Conservation (phyloP, 2,113 vertebrate genomes). For the Castor canadensis region DNA sequence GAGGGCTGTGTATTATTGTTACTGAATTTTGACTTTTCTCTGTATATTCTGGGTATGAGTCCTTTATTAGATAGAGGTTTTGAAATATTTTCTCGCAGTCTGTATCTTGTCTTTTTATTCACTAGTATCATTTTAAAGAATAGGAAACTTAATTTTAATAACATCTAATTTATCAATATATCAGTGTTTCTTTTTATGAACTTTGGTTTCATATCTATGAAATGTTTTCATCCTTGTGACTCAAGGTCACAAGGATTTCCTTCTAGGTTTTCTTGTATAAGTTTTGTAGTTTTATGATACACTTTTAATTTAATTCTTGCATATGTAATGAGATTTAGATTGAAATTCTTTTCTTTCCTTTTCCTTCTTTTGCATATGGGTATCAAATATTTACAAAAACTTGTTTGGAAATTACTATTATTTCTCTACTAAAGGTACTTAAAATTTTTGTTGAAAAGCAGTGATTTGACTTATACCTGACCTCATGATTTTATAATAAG, state of each 20-base stretch:
- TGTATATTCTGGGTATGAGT: not conserved
- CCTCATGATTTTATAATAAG: not conserved
- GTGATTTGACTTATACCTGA: too few relatives aligned
- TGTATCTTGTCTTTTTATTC: not conserved
- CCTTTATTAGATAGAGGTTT: not conserved
- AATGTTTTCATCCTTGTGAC: not conserved
- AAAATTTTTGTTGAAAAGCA: not conserved
- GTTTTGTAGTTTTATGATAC: not conserved
- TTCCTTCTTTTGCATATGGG: not conserved
- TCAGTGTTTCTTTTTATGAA: not conserved
- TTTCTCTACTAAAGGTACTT: not conserved
- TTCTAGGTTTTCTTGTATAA: not conserved
- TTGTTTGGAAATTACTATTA: not conserved
- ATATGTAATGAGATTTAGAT: not conserved
- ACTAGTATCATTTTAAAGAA: not conserved
- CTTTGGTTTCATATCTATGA: not conserved
- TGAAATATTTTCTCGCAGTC: not conserved
- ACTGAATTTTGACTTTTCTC: not conserved
- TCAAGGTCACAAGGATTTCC: not conserved
- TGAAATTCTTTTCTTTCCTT: not conserved
- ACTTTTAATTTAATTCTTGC: not conserved
- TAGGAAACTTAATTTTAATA: not conserved
- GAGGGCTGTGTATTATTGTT: too few relatives aligned
- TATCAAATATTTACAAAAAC: not conserved
- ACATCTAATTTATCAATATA: not conserved